A percentile compares a stretch with the other conserved stretches of the same genome.
These are phyloP conservation scores for Epirrita christyi DNA, from an alignment of 2,888 invertebrate species.

Conservation along the genomic window DNA sequence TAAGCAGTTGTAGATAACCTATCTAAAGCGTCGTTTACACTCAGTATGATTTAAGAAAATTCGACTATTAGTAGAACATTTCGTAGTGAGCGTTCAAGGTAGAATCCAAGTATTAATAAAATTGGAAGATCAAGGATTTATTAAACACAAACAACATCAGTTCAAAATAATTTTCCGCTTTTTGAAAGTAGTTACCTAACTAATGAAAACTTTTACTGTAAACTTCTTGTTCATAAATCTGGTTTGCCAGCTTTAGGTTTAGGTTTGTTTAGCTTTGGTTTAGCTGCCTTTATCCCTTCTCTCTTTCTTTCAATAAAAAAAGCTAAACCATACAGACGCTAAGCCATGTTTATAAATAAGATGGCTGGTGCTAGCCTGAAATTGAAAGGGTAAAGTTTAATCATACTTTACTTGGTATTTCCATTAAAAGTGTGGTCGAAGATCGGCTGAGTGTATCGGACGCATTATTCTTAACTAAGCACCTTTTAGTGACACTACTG, in stretches of 20 bases:
- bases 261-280: too few species aligned
- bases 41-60: slow-evolving; percentile 13
- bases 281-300: too few species aligned
- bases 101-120: background rate
- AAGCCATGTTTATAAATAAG: too few species aligned
- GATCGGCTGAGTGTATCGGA: slow-evolving; percentile 33
- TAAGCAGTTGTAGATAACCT: slow-evolving; percentile 34
- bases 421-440: background rate
- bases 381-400: too few species aligned
- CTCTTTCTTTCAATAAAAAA: too few species aligned
- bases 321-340: too few species aligned
- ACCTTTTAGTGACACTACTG: slow-evolving; percentile 56
- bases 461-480: slow-evolving; percentile 52
- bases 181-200: background rate
- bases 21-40: slow-evolving; percentile 29
- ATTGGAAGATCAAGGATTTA: background rate
- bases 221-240: too few species aligned
- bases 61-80: background rate
- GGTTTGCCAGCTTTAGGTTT: background rate
- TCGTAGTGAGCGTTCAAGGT: background rate
- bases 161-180: background rate
- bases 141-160: background rate
- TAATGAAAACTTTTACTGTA: background rate
- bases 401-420: too few species aligned
- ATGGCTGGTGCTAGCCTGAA: too few species aligned